Evolutionary conservation across 2,797 vertebrate species (phyloP), one percentile per base, ranked within the genome.

Genomic region (Chromobotia macracanthus): DNA sequence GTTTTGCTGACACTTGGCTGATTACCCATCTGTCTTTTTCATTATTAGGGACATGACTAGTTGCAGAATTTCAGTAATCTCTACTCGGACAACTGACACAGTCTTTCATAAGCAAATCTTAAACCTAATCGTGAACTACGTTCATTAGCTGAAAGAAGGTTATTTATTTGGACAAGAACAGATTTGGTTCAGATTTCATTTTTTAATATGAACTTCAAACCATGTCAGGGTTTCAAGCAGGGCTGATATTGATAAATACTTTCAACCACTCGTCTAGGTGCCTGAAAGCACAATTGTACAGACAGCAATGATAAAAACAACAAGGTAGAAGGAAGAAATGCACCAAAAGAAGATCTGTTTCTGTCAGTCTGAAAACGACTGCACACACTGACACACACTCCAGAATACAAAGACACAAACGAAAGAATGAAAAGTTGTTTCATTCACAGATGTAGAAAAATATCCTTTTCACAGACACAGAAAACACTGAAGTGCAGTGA

Each of bases 281-380:
- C 12, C 41, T 44, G 3, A 67, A 66, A 11, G 5, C 9, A 44
- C n/a, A 28, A 16, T 48, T 60, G 16, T 21, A 61, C 41, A 48
- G 23, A 50, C 28, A 66, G 55, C 61, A 28, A 19, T 25, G 23
- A 13, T 16, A 31, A 77, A 46, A 63, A n/a, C n/a, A 85, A 65
- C 31, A 81, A 56, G 79, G 77, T 38, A 79, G 61, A 64, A 81
- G 13, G 9, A 79, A 86, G 84, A 87, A 89, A 88, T 87, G 80
- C 77, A 78, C 41, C 18, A 18, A 48, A 44, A 75, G 73, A 82
- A 82, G 86, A 89, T 90, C 88, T 86, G 88, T 86, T 90, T 80
- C 78, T 72, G 86, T 84, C 84, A 69, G 90, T 87, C 73, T 21
- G 7, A 63, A 41, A 48, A 72, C 61, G 66, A 16, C 67, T 65